These are phyloP conservation scores for Trichonephila clavipes DNA, from an alignment of 1,140 invertebrate genomes.

Conservation along the genomic window DNA sequence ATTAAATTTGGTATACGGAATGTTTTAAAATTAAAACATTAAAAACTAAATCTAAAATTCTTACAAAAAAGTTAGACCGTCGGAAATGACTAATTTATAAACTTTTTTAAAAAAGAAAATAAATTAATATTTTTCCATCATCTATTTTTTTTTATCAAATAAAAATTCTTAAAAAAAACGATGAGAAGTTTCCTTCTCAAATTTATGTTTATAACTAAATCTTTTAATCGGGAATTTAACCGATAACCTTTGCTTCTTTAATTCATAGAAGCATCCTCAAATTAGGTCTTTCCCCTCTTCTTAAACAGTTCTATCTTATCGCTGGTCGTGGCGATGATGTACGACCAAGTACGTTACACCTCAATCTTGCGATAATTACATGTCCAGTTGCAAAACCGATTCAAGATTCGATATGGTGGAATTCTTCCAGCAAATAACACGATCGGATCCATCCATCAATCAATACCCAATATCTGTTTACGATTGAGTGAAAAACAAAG, in stretches of 20 bases:
- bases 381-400: constrained; percentile 5
- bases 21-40: too few species aligned
- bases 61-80: too few species aligned
- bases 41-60: too few species aligned
- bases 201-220: not conserved
- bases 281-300: constrained; percentile 38
- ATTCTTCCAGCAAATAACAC: not conserved
- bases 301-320: constrained; percentile 9
- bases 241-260: not conserved
- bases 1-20: too few species aligned
- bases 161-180: too few species aligned
- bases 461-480: constrained; percentile 69
- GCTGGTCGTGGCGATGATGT: not conserved
- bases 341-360: constrained; percentile 1
- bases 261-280: not conserved
- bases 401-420: not conserved
- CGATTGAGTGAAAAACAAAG: constrained; percentile 5
- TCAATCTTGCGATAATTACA: constrained; percentile 5
- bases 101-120: too few species aligned
- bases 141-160: too few species aligned
- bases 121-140: too few species aligned
- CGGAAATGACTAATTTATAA: too few species aligned
- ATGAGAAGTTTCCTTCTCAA: not conserved
- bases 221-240: not conserved
- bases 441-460: constrained; percentile 43